Base-by-base conservation (phyloP, 1,140 invertebrate genomes). In the Condylostylus longicornis region DNA sequence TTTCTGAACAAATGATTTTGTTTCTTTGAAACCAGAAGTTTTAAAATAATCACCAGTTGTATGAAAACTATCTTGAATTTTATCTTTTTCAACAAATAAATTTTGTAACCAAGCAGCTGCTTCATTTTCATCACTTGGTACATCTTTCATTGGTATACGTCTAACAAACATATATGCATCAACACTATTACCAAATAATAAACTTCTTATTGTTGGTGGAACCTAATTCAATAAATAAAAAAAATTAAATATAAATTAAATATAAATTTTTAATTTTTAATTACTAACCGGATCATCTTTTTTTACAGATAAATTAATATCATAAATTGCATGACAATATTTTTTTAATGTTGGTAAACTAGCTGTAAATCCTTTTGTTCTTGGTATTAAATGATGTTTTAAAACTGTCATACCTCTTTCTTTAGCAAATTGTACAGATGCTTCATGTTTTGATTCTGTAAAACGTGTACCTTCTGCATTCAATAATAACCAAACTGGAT, bases 381-480 rank as follows among this genome's bases (percentile, higher is more conserved):
- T 68, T n/a, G 93, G 93, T 21, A 86, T 77, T 20, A 97, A 67
- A 63, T 94, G 89, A 56, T 95, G 77, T 48, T 91, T 87, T 19
- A 95, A 65, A 46, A 76, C 59, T 4, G 85, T 79, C 44, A 95
- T 69, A 45, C 85, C 83, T 46, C 85, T 83, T 48, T 89, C 75
- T 49, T 72, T 69, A 1, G 89, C 87, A 58, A 94, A 90, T 47
- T 85, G 81, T 48, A 87, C 67, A 43, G 87, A 90, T 0, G 78
- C 79, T 60, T 80, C 74, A 50, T 90, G 82, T 57, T 97, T 97
- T 45, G 77, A 73, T 35, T 71, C 61, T 0, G 89, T 95, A 46
- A 90, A 94, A 20, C 93, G 69, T 2, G 93, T 97, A 5, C 93
- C 93, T 66, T 97, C 93, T 6, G 87, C 82, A 53, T 88, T 95